phyloP scores from a whole-genome alignment of 2,888 invertebrate species.

The Mimas tiliae region DNA sequence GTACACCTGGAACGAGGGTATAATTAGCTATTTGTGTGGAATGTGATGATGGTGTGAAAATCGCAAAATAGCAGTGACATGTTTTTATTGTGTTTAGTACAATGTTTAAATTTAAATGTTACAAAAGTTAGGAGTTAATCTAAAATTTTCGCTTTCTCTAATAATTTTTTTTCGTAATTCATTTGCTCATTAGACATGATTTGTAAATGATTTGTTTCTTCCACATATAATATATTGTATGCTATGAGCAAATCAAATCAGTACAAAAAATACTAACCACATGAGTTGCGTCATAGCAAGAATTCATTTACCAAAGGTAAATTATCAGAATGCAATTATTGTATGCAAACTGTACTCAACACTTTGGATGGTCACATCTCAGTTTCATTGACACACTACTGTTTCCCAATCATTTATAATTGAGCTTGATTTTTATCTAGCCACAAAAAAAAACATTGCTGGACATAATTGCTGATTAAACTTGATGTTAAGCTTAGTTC shows the following conservation, averaged over 20 bases:
- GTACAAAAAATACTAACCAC: neutral
- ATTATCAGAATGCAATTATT: conserved; percentile 70
- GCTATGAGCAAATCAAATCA: neutral
- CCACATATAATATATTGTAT: neutral
- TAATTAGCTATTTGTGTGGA: too few species aligned
- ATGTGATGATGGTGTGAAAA: too few species aligned
- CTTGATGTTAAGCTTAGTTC: too few species aligned
- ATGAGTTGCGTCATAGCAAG: conserved; percentile 32
- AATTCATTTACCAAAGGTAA: conserved; percentile 75
- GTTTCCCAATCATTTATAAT: too few species aligned
- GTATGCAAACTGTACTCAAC: conserved; percentile 78
- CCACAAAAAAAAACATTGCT: too few species aligned
- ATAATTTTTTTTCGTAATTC: neutral
- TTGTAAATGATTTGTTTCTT: neutral
- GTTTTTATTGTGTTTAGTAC: too few species aligned
- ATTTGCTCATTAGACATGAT: too few species aligned
- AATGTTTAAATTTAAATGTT: neutral
- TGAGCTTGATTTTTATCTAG: too few species aligned
- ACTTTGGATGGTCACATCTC: conserved; percentile 59
- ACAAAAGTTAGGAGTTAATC: neutral
- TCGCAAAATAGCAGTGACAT: too few species aligned
- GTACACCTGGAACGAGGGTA: conserved; percentile 87
- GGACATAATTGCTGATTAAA: too few species aligned
- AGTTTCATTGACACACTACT: too few species aligned
- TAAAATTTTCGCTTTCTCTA: neutral